Percentiles rank a stretch among this genome's conserved stretches.
These are phyloP conservation scores for Bombus haemorrhoidalis DNA, from an alignment of 1,140 invertebrate genomes.

Conservation along the genomic window DNA sequence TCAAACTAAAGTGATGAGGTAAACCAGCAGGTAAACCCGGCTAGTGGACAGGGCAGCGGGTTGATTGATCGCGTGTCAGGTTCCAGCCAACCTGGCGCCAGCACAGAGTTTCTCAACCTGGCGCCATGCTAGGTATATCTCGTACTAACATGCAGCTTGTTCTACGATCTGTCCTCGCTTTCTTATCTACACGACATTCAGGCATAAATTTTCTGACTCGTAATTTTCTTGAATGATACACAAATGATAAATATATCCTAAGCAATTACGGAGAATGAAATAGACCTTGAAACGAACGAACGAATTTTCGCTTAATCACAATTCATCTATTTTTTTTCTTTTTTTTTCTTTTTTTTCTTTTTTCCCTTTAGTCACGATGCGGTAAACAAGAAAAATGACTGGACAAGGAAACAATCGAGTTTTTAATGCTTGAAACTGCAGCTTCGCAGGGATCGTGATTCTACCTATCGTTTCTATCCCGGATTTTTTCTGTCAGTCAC, in stretches of 20 bases:
- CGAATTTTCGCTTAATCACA: background rate
- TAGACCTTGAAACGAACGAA: conserved; percentile 3
- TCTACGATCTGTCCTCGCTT: conserved; percentile 32
- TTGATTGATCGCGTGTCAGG: conserved; percentile 81
- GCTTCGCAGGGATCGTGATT: conserved; percentile 32
- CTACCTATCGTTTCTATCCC: background rate
- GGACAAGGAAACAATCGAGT: background rate
- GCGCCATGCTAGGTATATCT: conserved; percentile 20
- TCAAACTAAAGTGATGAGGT: conserved; percentile 58
- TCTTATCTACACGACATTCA: conserved; percentile 31
- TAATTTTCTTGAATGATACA: conserved; percentile 11
- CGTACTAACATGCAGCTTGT: background rate
- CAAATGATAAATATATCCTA: background rate
- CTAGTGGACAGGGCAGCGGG: conserved; percentile 70
- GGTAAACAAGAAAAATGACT: background rate
- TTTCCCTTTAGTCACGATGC: no score
- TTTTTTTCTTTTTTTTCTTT: background rate
- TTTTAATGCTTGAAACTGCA: background rate
- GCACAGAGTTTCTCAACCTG: conserved; percentile 74
- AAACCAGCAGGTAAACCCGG: conserved; percentile 69
- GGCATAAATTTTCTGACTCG: conserved; percentile 25
- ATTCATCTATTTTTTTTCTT: no score
- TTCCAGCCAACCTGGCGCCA: conserved; percentile 81
- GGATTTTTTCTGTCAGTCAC: conserved; percentile 50
- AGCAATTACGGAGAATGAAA: background rate